Conservation (phyloP, 2,888 invertebrate genomes). For the Pyrochroa serraticornis region DNA sequence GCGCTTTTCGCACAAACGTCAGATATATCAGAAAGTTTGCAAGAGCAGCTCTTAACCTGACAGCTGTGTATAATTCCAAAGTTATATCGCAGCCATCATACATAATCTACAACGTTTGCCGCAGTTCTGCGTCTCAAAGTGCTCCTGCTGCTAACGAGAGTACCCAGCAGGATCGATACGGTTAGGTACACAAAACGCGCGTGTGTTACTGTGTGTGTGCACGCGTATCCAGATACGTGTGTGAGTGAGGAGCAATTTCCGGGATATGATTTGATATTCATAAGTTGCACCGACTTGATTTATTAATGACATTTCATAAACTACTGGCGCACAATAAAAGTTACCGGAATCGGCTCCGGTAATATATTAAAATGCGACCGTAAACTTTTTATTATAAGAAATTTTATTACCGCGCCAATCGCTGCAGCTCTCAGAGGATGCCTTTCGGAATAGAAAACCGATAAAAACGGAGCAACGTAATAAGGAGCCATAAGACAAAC, state of each 20-base stretch:
- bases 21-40: slow-evolving; percentile 25
- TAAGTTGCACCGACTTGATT: slow-evolving; percentile 16
- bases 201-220: not conserved
- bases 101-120: slow-evolving; percentile 29
- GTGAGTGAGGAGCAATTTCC: slow-evolving; percentile 9
- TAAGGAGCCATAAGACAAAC: slow-evolving; percentile 6
- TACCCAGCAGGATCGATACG: slow-evolving; percentile 19
- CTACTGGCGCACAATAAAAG: slow-evolving; percentile 2
- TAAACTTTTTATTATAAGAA: slow-evolving; percentile 13
- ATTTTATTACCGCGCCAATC: not conserved
- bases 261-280: slow-evolving; percentile 20
- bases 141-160: slow-evolving; percentile 14
- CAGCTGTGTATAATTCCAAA: slow-evolving; percentile 28
- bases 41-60: slow-evolving; percentile 24
- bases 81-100: slow-evolving; percentile 21
- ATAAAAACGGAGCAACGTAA: slow-evolving; percentile 3
- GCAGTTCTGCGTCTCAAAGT: slow-evolving; percentile 19
- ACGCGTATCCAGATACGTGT: not conserved
- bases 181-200: slow-evolving; percentile 16
- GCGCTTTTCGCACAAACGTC: slow-evolving; percentile 16
- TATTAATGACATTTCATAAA: slow-evolving; percentile 22
- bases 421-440: not conserved
- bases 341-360: not conserved
- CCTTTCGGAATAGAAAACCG: not conserved
- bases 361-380: slow-evolving; percentile 10